A percentile compares a stretch with the other conserved stretches of the same genome.
Conservation (phyloP, 2,113 vertebrate species). For the Electrona antarctica region DNA sequence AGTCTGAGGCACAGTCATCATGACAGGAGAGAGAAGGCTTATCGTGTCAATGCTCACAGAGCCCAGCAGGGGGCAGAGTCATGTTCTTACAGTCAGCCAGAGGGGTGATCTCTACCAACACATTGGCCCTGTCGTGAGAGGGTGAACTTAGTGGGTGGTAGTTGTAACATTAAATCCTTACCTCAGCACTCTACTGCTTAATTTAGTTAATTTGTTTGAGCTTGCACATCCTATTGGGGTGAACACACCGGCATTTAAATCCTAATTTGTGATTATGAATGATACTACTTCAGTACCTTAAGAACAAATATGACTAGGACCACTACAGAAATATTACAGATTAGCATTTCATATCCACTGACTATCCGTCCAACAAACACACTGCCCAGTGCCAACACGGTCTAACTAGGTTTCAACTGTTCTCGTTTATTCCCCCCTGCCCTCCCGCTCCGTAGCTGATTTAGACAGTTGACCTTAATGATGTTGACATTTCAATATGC, state of each 20-base stretch:
- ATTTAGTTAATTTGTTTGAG: slow-evolving; percentile 18
- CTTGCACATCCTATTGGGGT: neutral
- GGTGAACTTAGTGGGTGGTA: neutral
- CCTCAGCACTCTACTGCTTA: slow-evolving; percentile 3
- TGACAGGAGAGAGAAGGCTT: slow-evolving; percentile 25
- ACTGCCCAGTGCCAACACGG: too few relatives aligned
- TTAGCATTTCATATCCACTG: neutral
- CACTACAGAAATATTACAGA: too few relatives aligned
- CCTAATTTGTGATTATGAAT: too few relatives aligned
- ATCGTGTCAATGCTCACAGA: slow-evolving; percentile 14
- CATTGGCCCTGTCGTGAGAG: too few relatives aligned
- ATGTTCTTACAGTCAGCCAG: too few relatives aligned
- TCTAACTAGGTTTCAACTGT: too few relatives aligned
- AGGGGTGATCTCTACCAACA: neutral
- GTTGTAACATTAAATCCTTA: neutral
- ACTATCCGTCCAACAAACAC: neutral
- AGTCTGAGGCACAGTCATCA: slow-evolving; percentile 31
- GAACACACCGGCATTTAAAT: too few relatives aligned
- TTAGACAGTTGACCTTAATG: slow-evolving; percentile 66
- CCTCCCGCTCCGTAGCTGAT: slow-evolving; percentile 40
- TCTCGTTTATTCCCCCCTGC: too few relatives aligned
- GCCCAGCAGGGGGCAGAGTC: neutral
- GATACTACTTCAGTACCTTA: too few relatives aligned
- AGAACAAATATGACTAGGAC: too few relatives aligned
- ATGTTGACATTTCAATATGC: slow-evolving; percentile 74